Evolutionary conservation across 2,113 vertebrate species (phyloP), one percentile per base, ranked within the genome.

Genomic region (Ptilonorhynchus violaceus): DNA sequence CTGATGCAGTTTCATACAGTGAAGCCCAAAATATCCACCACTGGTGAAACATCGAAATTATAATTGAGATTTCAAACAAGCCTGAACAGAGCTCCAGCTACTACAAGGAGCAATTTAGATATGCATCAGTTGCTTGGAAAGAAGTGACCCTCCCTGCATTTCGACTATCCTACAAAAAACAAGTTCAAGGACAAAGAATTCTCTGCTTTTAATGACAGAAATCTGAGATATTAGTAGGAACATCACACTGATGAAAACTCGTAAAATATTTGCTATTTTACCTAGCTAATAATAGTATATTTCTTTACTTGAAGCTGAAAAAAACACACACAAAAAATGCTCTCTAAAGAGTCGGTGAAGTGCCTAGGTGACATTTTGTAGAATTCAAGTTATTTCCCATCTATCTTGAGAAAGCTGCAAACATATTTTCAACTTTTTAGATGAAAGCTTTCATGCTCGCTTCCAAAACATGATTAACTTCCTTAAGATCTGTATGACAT

Each of bases 371-470:
- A 88, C 27, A 67, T 80, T 73, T 91, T 44, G 30, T 25, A 88
- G 41, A 93, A 76, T 31, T 73, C 42, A 35, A 58, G 63, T 55
- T 63, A 53, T 52, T 89, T 87, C 28, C 66, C 6, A 50, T 35
- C 56, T 70, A 64, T 52, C 78, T 41, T 63, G 47, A 93, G 14
- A 73, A 89, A 35, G 16, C 12, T 82, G 33, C 31, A 85, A 67
- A 79, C 8, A 6, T 12, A 75, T 76, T 79, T 87, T 84, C 74
- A 94, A 3, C 53, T 94, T 95, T 52, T 35, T 49, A 90, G 72
- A 96, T 59, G 16, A 90, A 93, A 96, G 90, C 85, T 86, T 93
- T 90, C 72, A 86, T 33, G 63, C 25, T 74, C 79, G 55, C 70
- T 94, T 50, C 58, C 55, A 77, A 88, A 83, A 55, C 63, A 83